Base-by-base conservation (phyloP, 2,888 invertebrate species). In the Agriotes lineatus region DNA sequence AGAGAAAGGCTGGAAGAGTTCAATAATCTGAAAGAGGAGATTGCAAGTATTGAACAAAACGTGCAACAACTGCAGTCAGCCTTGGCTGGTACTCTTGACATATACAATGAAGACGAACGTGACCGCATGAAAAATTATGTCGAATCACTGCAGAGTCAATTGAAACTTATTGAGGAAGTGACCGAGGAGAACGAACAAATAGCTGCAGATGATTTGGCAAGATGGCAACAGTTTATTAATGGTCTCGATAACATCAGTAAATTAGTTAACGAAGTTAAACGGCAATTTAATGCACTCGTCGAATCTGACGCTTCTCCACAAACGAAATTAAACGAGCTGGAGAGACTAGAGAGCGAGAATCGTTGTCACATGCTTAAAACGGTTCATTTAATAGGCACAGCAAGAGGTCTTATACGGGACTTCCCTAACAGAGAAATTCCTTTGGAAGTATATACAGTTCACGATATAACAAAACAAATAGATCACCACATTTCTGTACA, bases 391-490 rank as follows among this genome's bases (percentile, higher is more conserved):
- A 87, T 91, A 54, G 87, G 88, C 37, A 85, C 86, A 10, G 91
- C 90, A 18, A 88, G 90, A 65, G 86, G 86, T 54, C 84, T 94
- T 44, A 84, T 91, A 56, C 88, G 90, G 72, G 89, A 90, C 74
- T 92, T 92, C 80, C 91, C 93, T 0, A 90, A 89, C 19, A 89
- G 89, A 72, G 89, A 90, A 77, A 89, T 91, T 60, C 93, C 94
- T 0, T 84, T 88, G 54, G 90, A 91, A 72, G 86, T 92, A 0
- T 91, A 90, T 78, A 81, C 82, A 9, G 88, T 90, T 42, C 89
- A 91, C 68, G 93, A 94, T 73, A 86, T 87, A 14, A 90, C 90
- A 0, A 90, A 89, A 79, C 88, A 90, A 74, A 86, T 93, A 5
- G 93, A 93, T 74, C 90, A 91, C 73, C 86, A 87, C 16, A 89